Percentiles rank a stretch among this genome's conserved stretches.
Evolutionary conservation across 2,888 invertebrate genomes (phyloP).

Genomic region (Ophion ventricosus): DNA sequence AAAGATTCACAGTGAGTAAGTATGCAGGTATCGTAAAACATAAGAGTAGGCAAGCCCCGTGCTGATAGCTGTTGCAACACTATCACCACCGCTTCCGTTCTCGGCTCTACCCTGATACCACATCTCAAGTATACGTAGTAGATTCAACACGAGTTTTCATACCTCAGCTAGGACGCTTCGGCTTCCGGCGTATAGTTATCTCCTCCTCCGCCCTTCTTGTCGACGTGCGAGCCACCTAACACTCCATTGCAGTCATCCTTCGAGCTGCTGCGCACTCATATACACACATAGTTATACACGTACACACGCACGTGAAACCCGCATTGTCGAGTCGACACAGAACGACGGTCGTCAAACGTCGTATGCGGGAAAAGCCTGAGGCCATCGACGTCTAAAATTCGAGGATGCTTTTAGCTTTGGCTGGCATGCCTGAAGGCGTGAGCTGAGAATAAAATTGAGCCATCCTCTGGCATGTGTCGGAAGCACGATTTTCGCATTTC

Average conservation of each 20-base stretch:
- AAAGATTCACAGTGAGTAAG: constrained; percentile 62
- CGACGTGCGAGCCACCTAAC: constrained; percentile 20
- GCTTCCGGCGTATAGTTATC: constrained; percentile 45
- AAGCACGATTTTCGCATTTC: constrained; percentile 49
- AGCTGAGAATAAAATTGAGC: constrained; percentile 6
- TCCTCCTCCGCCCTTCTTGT: not conserved
- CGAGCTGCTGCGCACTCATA: constrained; percentile 11
- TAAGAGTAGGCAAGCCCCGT: constrained; percentile 62
- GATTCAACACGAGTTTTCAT: constrained; percentile 47
- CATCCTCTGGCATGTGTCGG: constrained; percentile 28
- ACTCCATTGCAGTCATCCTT: constrained; percentile 33
- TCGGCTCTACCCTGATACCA: constrained; percentile 15
- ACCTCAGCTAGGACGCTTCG: constrained; percentile 32
- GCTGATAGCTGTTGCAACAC: constrained; percentile 52
- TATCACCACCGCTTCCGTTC: constrained; percentile 28
- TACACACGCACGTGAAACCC: not conserved
- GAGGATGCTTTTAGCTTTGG: constrained; percentile 49
- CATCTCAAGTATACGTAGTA: constrained; percentile 23
- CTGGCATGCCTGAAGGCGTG: constrained; percentile 9
- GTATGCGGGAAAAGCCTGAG: constrained; percentile 31
- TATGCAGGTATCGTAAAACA: constrained; percentile 67
- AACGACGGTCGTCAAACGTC: constrained; percentile 52
- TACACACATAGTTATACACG: constrained; percentile 16
- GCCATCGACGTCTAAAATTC: constrained; percentile 43
- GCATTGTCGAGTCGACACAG: constrained; percentile 24